phyloP scores from a whole-genome alignment of 2,113 vertebrate species.

The Marmota monax region DNA sequence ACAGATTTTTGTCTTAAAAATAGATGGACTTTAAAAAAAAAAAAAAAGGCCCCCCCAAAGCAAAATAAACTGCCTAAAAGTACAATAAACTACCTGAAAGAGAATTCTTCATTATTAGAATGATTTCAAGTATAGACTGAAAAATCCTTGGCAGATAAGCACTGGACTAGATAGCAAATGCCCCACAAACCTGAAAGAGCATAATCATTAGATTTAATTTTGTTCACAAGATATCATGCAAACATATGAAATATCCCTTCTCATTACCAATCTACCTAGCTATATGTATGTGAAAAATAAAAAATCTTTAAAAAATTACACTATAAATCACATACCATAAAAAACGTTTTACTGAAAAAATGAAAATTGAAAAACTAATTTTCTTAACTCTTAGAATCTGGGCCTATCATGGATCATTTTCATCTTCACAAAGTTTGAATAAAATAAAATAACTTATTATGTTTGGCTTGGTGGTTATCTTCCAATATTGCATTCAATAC shows the following conservation, averaged over 20 bases:
- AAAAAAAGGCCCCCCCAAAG: background rate
- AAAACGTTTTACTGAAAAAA: conserved; percentile 3
- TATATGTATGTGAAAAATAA: background rate
- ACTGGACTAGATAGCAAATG: background rate
- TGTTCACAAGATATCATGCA: background rate
- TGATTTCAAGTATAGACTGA: background rate
- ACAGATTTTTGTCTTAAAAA: conserved; percentile 51
- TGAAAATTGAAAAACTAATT: background rate
- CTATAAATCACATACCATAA: background rate
- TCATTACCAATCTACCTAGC: background rate
- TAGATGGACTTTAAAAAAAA: background rate
- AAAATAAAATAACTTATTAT: conserved; percentile 23
- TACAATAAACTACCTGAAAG: conserved; percentile 42
- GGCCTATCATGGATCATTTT: background rate
- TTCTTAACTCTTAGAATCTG: background rate
- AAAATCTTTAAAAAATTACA: background rate
- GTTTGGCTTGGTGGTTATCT: background rate
- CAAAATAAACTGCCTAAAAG: conserved; percentile 44
- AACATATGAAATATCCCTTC: background rate
- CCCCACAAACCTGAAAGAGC: background rate
- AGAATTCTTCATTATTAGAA: conserved; percentile 17
- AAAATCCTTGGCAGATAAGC: background rate
- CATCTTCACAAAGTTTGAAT: conserved; percentile 12
- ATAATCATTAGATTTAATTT: conserved; percentile 34
- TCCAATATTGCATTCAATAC: conserved; percentile 17